Evolutionary conservation across 2,113 vertebrate genomes (phyloP).

Genomic region (Poecile atricapillus): DNA sequence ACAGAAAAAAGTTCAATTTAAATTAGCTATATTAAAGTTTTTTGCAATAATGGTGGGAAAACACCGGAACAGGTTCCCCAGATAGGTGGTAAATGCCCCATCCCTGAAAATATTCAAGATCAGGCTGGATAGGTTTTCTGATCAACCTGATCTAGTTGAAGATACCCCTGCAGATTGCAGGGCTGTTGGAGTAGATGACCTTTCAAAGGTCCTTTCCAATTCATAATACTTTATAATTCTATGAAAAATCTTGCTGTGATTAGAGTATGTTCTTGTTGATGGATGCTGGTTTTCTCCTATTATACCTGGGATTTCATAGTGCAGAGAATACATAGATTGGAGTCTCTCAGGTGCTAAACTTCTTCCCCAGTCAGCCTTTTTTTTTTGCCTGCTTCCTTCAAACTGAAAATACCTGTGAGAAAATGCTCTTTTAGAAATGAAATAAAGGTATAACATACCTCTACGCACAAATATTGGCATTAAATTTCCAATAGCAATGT

Average conservation of each 20-base stretch:
- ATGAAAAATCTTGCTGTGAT: not conserved
- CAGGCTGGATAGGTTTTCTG: not conserved
- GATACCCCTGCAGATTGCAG: not conserved
- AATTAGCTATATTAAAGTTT: not conserved
- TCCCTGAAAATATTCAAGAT: not conserved
- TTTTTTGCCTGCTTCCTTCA: accelerated
- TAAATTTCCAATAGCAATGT: not conserved
- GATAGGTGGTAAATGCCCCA: not conserved
- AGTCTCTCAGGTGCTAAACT: not conserved
- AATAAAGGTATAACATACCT: not conserved
- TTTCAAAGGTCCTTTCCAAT: not conserved
- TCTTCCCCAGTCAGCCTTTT: not conserved
- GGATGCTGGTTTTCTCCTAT: not conserved
- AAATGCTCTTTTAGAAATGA: not conserved
- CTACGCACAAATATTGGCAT: not conserved
- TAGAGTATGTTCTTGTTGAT: not conserved
- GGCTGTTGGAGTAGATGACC: not conserved
- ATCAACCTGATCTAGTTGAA: not conserved
- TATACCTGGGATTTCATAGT: not conserved
- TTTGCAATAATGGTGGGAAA: not conserved
- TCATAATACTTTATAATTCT: not conserved
- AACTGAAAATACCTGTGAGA: not conserved
- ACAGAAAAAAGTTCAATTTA: not conserved
- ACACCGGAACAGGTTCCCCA: not conserved
- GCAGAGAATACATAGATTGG: not conserved